Conservation (phyloP, 92 coral and sea anemone genomes). For the Heliopora coerulea region DNA sequence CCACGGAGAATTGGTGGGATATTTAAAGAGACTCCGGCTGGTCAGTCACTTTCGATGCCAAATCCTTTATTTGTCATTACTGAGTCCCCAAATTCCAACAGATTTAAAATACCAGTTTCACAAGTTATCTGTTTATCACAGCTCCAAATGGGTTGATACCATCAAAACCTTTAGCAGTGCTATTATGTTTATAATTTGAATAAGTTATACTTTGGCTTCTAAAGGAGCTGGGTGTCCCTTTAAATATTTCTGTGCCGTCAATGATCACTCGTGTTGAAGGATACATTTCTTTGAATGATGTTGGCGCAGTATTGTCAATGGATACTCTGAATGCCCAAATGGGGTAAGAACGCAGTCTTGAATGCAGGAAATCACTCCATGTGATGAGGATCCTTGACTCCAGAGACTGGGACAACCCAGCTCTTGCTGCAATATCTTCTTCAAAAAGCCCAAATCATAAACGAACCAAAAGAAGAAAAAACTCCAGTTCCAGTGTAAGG, state of each 20-base stretch:
- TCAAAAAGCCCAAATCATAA: slow-evolving; percentile 38
- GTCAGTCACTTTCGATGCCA: no score
- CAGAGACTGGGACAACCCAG: slow-evolving; percentile 27
- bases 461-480: slow-evolving; percentile 39
- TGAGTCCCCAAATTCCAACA: no score
- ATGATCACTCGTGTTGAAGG: slow-evolving; percentile 43
- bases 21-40: no score
- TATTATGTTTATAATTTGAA: slow-evolving; percentile 37
- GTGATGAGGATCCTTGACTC: slow-evolving; percentile 41
- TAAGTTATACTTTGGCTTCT: slow-evolving; percentile 47
- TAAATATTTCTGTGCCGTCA: slow-evolving; percentile 48
- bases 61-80: no score
- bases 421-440: slow-evolving; percentile 44
- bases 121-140: no score
- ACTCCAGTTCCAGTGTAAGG: slow-evolving; percentile 5
- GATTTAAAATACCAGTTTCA: no score
- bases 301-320: slow-evolving; percentile 48
- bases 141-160: slow-evolving; percentile 43
- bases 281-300: slow-evolving; percentile 18
- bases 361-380: slow-evolving; percentile 51
- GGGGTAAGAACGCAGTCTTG: slow-evolving; percentile 31
- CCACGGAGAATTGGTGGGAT: no score
- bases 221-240: slow-evolving; percentile 49
- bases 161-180: slow-evolving; percentile 25
- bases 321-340: slow-evolving; percentile 50